phyloP scores from a whole-genome alignment of 2,797 vertebrate genomes.

The Sylvia borin region DNA sequence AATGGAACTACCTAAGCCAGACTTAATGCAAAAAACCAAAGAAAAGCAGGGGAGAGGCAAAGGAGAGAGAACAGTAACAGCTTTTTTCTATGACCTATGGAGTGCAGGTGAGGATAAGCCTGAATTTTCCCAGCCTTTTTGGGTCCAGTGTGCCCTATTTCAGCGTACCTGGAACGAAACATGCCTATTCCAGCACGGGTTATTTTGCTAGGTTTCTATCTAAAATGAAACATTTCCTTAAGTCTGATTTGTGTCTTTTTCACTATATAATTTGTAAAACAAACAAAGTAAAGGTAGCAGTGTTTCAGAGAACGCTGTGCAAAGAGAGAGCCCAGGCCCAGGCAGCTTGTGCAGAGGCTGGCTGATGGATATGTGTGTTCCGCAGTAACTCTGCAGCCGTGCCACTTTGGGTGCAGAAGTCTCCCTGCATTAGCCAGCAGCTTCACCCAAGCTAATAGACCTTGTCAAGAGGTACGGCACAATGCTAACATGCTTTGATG shows the following conservation, averaged over 20 bases:
- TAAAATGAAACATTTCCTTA: background rate
- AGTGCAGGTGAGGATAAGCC: background rate
- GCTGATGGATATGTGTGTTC: background rate
- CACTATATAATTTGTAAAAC: background rate
- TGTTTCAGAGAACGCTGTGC: background rate
- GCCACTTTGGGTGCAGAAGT: background rate
- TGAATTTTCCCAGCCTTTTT: background rate
- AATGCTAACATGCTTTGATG: slow-evolving; percentile 2
- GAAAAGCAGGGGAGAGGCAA: background rate
- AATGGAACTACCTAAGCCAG: background rate
- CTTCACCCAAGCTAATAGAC: background rate
- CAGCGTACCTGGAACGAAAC: background rate
- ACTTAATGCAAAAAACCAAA: slow-evolving; percentile 12
- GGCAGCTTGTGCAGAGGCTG: background rate
- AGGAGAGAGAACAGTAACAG: background rate
- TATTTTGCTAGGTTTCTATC: background rate
- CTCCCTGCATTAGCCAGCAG: background rate
- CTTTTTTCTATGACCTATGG: background rate
- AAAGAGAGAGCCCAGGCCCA: background rate
- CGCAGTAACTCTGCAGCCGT: background rate
- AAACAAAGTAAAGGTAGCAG: background rate
- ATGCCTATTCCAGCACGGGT: background rate
- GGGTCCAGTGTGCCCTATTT: background rate
- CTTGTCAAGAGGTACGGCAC: background rate
- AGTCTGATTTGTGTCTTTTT: background rate